phyloP scores from a whole-genome alignment of 2,888 invertebrate genomes.

The Yponomeuta malinellus region DNA sequence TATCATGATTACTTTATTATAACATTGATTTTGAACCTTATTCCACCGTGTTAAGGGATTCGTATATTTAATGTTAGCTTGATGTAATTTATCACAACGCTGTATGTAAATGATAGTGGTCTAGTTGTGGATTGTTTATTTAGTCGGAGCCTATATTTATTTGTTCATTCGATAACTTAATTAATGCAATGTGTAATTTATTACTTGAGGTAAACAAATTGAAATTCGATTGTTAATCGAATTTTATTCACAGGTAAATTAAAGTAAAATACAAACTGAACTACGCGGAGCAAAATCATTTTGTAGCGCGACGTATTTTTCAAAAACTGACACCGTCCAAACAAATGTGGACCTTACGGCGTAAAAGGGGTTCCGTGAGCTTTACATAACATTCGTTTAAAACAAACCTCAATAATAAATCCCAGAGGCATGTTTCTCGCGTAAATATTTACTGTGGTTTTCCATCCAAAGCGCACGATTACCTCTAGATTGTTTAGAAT shows the following conservation, averaged over 20 bases:
- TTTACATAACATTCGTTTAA: too few species aligned
- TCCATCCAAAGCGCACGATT: not conserved
- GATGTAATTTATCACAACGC: not conserved
- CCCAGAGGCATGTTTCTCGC: not conserved
- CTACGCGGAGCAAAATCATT: too few species aligned
- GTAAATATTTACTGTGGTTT: not conserved
- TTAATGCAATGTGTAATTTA: not conserved
- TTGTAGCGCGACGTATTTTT: too few species aligned
- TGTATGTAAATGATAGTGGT: constrained; percentile 1
- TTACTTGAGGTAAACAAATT: not conserved
- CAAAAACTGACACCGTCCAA: too few species aligned
- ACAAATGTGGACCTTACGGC: too few species aligned
- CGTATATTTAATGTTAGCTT: not conserved
- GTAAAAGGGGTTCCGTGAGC: too few species aligned
- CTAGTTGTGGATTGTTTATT: not conserved
- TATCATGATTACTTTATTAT: not conserved
- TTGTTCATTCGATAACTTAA: not conserved
- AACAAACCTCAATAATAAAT: not conserved
- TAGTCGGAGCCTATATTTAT: not conserved
- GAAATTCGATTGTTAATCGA: not conserved
- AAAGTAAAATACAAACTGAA: too few species aligned
- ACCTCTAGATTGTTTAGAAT: not conserved
- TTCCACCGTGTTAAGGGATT: not conserved
- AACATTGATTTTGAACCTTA: not conserved
- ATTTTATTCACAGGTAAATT: too few species aligned